phyloP scores from a whole-genome alignment of 1,140 invertebrate species.

The Brachystomella parvula region DNA sequence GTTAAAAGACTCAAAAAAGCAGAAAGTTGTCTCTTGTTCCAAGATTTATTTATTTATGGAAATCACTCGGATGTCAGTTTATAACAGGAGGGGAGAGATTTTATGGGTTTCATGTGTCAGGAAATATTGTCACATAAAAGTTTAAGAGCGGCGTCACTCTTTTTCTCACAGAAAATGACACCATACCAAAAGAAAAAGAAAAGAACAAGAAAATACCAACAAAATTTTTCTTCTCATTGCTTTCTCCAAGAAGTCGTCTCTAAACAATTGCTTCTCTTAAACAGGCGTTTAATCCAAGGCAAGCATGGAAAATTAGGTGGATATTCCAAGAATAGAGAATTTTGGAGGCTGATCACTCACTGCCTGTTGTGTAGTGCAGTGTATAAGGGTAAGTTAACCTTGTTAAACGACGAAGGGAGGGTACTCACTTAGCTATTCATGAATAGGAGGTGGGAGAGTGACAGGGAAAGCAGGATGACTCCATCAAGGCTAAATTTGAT shows the following conservation, averaged over 20 bases:
- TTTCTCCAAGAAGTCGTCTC: too few relatives aligned
- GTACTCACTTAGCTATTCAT: not conserved
- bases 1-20: not conserved
- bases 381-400: not conserved
- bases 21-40: slow-evolving; percentile 10
- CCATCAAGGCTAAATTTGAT: slow-evolving; percentile 17
- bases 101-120: slow-evolving; percentile 6
- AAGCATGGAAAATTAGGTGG: too few relatives aligned
- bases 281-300: too few relatives aligned
- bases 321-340: too few relatives aligned
- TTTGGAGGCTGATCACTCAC: too few relatives aligned
- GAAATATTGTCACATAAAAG: slow-evolving; percentile 12
- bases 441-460: slow-evolving; percentile 3
- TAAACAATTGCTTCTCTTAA: too few relatives aligned
- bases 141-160: slow-evolving; percentile 4
- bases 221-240: not conserved
- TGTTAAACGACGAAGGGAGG: slow-evolving; percentile 1
- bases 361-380: not conserved
- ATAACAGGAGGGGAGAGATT: slow-evolving; percentile 3
- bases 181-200: not conserved
- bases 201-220: not conserved
- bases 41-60: slow-evolving; percentile 31
- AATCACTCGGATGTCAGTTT: slow-evolving; percentile 15
- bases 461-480: not conserved
- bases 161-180: not conserved